Base-by-base conservation (phyloP, 2,113 vertebrate species). In the Corvus hawaiiensis region DNA sequence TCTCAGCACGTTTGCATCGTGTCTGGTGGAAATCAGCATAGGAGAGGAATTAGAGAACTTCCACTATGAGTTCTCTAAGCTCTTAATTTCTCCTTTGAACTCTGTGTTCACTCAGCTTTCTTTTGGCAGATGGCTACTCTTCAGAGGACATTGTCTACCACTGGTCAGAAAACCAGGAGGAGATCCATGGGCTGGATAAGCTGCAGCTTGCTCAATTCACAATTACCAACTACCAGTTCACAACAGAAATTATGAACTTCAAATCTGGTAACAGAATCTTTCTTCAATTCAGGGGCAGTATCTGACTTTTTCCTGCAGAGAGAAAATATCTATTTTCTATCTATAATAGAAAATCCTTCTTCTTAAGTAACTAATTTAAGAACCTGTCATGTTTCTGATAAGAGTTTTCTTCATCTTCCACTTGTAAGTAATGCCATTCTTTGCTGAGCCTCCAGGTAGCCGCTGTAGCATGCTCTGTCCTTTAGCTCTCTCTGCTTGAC, bases 141-240 rank as follows among this genome's bases (percentile, higher is more conserved):
- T 99, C 99, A 11, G 99, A 99, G 90, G 99, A 99, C 91, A 99
- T 99, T 0, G 97, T 99, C 48, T 99, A 99, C 96, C 98, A 99
- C 96, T 99, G 99, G 99, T 99, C 99, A 1, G 99, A 99, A 84
- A 99, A 98, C 97, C 99, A 99, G 96, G 98, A 96, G 35, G 98
- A 99, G 93, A 99, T 99, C 95, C 99, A 99, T 0, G 99, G 99
- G 41, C 97, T 99, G 97, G 99, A 99, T 96, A 98, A 99, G 95
- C 98, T 99, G 89, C 99, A 99, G 94, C 98, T 99, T 64, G 99
- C 99, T 35, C 99, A 99, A 92, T 99, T 99, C 97, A 99, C 99
- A 87, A 99, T 99, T 94, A 99, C 98, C 26, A 99, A 98, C 96
- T 99, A 99, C 96, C 98, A 97, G 51, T 99, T 99, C 91, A 98